Conservation (phyloP, 2,113 vertebrate genomes). For the Gavia stellata region DNA sequence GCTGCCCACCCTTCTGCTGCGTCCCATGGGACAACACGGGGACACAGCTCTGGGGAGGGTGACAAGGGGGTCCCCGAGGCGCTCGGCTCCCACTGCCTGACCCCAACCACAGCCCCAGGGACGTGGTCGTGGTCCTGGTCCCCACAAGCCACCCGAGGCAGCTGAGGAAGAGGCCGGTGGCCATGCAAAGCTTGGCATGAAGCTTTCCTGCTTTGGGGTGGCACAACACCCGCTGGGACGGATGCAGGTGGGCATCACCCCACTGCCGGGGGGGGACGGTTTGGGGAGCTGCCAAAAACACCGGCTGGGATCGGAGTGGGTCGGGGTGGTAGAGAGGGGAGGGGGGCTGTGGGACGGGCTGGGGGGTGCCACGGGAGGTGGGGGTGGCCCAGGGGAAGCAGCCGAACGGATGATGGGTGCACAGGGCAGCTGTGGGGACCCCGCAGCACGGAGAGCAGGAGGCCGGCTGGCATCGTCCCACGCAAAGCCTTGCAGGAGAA, state of each 20-base stretch:
- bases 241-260: not conserved
- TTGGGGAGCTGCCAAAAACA: not conserved
- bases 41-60: not conserved
- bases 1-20: not conserved
- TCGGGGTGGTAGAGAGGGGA: no score
- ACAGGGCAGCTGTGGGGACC: not conserved
- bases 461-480: not conserved
- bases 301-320: not conserved
- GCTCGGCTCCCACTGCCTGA: not conserved
- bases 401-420: not conserved
- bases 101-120: not conserved
- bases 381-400: not conserved
- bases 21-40: not conserved
- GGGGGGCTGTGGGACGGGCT: not conserved
- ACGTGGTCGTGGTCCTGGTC: not conserved
- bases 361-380: not conserved
- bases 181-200: not conserved
- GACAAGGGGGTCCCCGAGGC: not conserved
- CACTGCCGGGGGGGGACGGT: not conserved
- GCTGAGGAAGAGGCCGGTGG: not conserved
- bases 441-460: not conserved
- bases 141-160: not conserved
- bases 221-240: not conserved
- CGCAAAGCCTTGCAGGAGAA: not conserved
- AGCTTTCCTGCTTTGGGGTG: not conserved